Evolutionary conservation across 2,797 vertebrate genomes (phyloP).

Genomic region (Pelobates cultripes): DNA sequence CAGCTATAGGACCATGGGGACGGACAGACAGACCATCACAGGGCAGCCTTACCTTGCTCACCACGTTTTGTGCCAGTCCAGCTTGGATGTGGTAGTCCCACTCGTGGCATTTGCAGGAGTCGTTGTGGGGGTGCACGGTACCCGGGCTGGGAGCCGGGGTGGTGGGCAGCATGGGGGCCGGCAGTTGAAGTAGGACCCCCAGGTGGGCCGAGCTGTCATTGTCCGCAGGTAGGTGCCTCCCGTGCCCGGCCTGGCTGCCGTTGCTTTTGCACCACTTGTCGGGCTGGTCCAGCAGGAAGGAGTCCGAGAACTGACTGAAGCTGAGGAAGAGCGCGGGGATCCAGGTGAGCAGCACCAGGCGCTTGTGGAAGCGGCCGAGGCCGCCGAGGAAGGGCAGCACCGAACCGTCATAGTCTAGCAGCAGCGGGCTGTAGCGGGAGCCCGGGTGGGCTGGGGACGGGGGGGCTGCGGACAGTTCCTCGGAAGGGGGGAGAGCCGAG

Average conservation of each 20-base stretch:
- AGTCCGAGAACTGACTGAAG: constrained; percentile 94
- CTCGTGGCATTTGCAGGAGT: constrained; percentile 76
- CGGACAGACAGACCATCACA: background rate
- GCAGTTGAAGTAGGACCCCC: constrained; percentile 27
- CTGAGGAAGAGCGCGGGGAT: constrained; percentile 92
- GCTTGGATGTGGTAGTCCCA: constrained; percentile 84
- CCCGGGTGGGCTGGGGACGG: constrained; percentile 58
- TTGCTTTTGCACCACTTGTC: constrained; percentile 80
- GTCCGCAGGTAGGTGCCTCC: constrained; percentile 53
- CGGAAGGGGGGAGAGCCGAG: constrained; percentile 41
- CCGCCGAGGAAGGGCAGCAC: constrained; percentile 90
- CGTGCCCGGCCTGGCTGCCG: constrained; percentile 56
- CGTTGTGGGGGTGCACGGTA: constrained; percentile 60
- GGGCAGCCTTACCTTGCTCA: constrained; percentile 84
- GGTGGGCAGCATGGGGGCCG: constrained; percentile 57
- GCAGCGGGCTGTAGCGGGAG: constrained; percentile 68
- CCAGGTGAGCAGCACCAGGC: constrained; percentile 93
- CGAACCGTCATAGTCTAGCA: constrained; percentile 84
- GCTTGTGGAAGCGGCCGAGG: constrained; percentile 86
- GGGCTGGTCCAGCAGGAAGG: constrained; percentile 88
- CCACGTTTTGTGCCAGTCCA: constrained; percentile 88
- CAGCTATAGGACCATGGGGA: too few species aligned
- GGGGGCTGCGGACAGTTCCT: constrained; percentile 41
- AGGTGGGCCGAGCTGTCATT: constrained; percentile 64
- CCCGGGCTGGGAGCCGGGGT: constrained; percentile 60